Percentiles rank a stretch among this genome's conserved stretches.
Evolutionary conservation across 2,113 vertebrate species (phyloP).

Genomic region (Ophthalmolycus amberensis): DNA sequence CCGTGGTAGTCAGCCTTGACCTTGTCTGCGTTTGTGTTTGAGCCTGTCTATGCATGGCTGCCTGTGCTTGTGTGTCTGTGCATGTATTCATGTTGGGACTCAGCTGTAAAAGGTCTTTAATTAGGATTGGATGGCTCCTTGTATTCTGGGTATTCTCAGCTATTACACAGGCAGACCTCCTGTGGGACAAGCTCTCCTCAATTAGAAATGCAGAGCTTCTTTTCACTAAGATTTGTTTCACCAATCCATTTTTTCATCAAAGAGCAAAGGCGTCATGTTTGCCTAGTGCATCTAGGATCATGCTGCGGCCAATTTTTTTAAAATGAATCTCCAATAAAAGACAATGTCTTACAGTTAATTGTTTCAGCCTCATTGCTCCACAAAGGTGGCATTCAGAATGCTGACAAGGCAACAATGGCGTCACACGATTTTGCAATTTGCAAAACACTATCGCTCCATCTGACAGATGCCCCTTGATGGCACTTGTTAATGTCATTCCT

Average conservation of each 20-base stretch:
- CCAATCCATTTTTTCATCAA: constrained; percentile 40
- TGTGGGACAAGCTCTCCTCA: constrained; percentile 48
- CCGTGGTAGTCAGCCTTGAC: neutral
- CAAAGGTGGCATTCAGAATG: constrained; percentile 26
- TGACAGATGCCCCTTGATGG: constrained; percentile 56
- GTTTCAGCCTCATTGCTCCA: constrained; percentile 4
- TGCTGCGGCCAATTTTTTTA: neutral
- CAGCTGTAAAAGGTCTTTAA: constrained; percentile 73
- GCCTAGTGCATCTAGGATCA: constrained; percentile 2
- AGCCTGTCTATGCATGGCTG: constrained; percentile 9
- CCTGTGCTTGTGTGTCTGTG: neutral
- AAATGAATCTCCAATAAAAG: constrained; percentile 38
- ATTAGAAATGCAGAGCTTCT: constrained; percentile 50
- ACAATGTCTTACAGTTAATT: constrained; percentile 31
- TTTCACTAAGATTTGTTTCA: constrained; percentile 52
- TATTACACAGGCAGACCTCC: constrained; percentile 51
- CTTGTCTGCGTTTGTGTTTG: constrained; percentile 13
- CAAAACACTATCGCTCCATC: constrained; percentile 33
- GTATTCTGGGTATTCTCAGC: constrained; percentile 58
- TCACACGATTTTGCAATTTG: constrained; percentile 31
- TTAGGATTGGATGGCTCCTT: constrained; percentile 68
- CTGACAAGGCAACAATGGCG: constrained; percentile 39
- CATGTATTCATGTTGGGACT: constrained; percentile 51
- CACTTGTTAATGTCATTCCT: constrained; percentile 50
- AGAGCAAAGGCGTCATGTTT: constrained; percentile 24